A percentile compares a stretch with the other conserved stretches of the same genome.
These are phyloP conservation scores for Pharmacophagus antenor DNA, from an alignment of 2,888 invertebrate genomes.

Conservation along the genomic window DNA sequence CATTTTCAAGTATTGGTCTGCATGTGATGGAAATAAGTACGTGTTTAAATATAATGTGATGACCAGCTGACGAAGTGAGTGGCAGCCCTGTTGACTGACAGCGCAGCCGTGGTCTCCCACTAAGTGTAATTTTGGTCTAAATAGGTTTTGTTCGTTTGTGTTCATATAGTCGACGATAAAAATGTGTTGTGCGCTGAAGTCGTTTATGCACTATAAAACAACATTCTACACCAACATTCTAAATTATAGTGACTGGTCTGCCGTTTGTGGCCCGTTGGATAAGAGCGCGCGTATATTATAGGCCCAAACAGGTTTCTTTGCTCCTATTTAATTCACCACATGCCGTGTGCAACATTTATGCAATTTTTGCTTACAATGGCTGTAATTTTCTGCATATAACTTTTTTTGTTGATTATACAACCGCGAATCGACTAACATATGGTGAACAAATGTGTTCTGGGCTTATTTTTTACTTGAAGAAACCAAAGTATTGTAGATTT, in stretches of 20 bases:
- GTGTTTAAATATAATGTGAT: slow-evolving; percentile 43
- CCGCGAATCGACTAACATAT: slow-evolving; percentile 41
- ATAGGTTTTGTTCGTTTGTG: slow-evolving; percentile 76
- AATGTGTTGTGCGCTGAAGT: slow-evolving; percentile 65
- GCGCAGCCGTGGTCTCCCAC: slow-evolving; percentile 73
- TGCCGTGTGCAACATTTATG: slow-evolving; percentile 68
- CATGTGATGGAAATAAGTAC: slow-evolving; percentile 25
- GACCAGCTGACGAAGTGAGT: slow-evolving; percentile 66
- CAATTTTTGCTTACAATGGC: slow-evolving; percentile 68
- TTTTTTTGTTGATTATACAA: slow-evolving; percentile 46
- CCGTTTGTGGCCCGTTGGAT: slow-evolving; percentile 63
- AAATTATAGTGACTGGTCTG: slow-evolving; percentile 69
- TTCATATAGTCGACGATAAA: slow-evolving; percentile 69
- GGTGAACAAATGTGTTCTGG: slow-evolving; percentile 38
- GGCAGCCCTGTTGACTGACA: slow-evolving; percentile 46
- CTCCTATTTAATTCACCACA: slow-evolving; percentile 73
- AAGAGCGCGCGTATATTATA: slow-evolving; percentile 59
- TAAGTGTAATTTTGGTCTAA: slow-evolving; percentile 79
- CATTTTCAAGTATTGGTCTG: slow-evolving; percentile 23
- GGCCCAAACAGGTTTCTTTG: slow-evolving; percentile 68
- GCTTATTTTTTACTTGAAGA: slow-evolving; percentile 19
- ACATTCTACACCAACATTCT: slow-evolving; percentile 67
- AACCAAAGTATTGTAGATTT: background rate
- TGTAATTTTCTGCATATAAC: slow-evolving; percentile 51
- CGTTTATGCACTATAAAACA: slow-evolving; percentile 68